Conservation (phyloP, 2,113 vertebrate genomes). For the Sylvicapra grimmia region DNA sequence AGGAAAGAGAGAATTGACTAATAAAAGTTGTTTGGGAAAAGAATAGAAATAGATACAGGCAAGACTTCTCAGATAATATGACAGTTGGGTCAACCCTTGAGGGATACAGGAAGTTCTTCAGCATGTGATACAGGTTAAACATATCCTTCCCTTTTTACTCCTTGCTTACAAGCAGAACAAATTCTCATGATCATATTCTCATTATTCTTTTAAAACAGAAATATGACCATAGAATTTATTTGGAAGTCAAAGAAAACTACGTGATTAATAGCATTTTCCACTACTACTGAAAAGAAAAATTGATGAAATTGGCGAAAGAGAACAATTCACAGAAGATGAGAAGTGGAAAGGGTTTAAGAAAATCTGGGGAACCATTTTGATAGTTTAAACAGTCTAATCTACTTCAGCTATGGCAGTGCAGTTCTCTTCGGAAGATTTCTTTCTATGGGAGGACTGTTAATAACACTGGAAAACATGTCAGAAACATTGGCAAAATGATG, state of each 20-base stretch:
- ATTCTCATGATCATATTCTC: not conserved
- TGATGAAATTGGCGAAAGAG: not conserved
- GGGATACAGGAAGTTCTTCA: not conserved
- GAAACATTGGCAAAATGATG: not conserved
- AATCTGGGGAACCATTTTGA: not conserved
- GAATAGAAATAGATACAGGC: not conserved
- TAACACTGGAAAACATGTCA: not conserved
- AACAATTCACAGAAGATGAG: not conserved
- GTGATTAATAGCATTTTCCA: not conserved
- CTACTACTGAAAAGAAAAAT: not conserved
- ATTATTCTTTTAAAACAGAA: not conserved
- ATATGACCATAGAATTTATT: not conserved
- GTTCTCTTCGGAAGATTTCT: not conserved
- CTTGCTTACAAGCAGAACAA: not conserved
- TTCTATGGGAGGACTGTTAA: not conserved
- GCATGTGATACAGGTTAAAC: not conserved
- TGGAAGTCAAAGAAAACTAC: not conserved
- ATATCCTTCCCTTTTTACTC: not conserved
- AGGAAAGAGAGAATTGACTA: not conserved
- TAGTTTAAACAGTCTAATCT: not conserved
- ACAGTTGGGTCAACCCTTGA: not conserved
- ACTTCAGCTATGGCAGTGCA: not conserved
- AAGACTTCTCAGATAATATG: not conserved
- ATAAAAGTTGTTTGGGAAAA: not conserved
- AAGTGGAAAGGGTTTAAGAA: not conserved